Base-by-base conservation (phyloP, 1,140 invertebrate species). In the Samia ricini region DNA sequence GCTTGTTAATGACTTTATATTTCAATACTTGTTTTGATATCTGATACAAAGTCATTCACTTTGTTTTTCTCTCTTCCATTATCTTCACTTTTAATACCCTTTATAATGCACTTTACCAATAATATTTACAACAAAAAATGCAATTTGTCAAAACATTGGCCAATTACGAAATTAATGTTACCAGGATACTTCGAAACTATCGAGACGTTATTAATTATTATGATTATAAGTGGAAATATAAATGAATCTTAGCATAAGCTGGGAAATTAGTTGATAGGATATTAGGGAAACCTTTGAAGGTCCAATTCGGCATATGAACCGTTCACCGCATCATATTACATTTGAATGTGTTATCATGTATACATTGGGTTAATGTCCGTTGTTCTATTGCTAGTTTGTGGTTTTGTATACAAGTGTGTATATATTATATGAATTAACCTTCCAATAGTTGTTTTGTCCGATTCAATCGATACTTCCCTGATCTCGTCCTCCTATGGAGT, bases 301-400 rank as follows among this genome's bases (percentile, higher is more conserved):
- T 83, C 82, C 84, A 85, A 87, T 83, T 83, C 71, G 76, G 74
- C 74, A 69, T 82, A 79, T 57, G 8, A 42, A 42, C 12, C n/a
- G 51, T 52, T 20, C 50, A 36, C n/a, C n/a, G n/a, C 10, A 12
- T 36, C 33, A 12, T 36, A 8, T 36, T 8, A 36, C 4, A 8
- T 26, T 12, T 42, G 1, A 42, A 15, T 42, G 33, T 42, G n/a
- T 15, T 12, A 12, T 10, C 7, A 42, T 42, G 33, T 12, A n/a
- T n/a, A n/a, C n/a, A 10, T 42, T 15, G 33, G 33, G 33, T 15
- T 42, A 4, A 15, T 15, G 12, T 10, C 33, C 10, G 33, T 36
- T 36, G 4, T 4, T 3, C 3, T 4, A 12, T 10, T 36, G 33
- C 33, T 36, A 5, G 10, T 36, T 36, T 36, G 4, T 36, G 5